Conservation (phyloP, 1,140 invertebrate genomes). For the Drosophila tsacasi region DNA sequence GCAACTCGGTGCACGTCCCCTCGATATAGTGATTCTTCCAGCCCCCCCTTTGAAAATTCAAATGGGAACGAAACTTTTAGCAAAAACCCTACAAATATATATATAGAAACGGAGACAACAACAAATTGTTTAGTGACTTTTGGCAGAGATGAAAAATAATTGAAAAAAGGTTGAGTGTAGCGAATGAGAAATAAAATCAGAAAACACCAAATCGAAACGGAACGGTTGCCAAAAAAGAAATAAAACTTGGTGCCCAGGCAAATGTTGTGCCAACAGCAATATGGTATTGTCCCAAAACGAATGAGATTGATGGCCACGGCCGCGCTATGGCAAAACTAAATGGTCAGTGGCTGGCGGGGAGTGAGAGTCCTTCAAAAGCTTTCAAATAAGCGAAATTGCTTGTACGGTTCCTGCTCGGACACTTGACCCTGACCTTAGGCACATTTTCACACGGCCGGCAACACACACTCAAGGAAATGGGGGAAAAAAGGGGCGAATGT, state of each 20-base stretch:
- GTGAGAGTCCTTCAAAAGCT: constrained; percentile 20
- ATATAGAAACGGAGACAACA: constrained; percentile 35
- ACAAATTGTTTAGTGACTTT: constrained; percentile 73
- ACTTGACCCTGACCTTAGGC: constrained; percentile 70
- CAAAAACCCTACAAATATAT: constrained; percentile 13
- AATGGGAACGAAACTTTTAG: constrained; percentile 44
- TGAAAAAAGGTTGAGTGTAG: constrained; percentile 33
- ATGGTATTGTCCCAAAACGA: constrained; percentile 28
- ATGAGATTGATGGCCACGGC: constrained; percentile 32
- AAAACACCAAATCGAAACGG: constrained; percentile 27
- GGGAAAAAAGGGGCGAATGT: constrained; percentile 7
- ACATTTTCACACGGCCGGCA: constrained; percentile 66
- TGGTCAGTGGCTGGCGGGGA: constrained; percentile 5
- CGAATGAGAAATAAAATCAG: constrained; percentile 4
- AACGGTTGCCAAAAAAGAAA: constrained; percentile 41
- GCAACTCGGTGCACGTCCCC: constrained; percentile 54
- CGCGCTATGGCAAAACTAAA: constrained; percentile 49
- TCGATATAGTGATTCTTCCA: not conserved
- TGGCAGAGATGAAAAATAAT: constrained; percentile 51
- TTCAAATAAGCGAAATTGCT: constrained; percentile 74
- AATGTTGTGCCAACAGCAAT: constrained; percentile 62
- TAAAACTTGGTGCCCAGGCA: constrained; percentile 27
- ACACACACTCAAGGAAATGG: constrained; percentile 38
- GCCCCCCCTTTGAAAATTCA: constrained; percentile 42
- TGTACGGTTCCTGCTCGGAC: constrained; percentile 37